These are phyloP conservation scores for Monoplex corrugatus DNA, from an alignment of 2,888 invertebrate genomes.

Conservation along the genomic window DNA sequence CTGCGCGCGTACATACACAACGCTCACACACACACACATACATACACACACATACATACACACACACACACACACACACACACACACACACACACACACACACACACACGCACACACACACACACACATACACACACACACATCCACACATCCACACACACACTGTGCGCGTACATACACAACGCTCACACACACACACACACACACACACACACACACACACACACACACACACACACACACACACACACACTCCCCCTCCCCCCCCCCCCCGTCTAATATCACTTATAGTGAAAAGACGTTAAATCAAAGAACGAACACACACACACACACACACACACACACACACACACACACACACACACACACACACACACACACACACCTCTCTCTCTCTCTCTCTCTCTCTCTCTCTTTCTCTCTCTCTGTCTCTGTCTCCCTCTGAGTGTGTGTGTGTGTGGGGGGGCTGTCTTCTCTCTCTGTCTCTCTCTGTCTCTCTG, in stretches of 20 bases:
- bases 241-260: not conserved
- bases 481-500: no score
- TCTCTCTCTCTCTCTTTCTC: no score
- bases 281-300: not conserved
- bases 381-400: no score
- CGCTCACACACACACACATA: not conserved
- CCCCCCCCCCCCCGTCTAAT: not conserved
- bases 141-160: no score
- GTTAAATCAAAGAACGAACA: not conserved
- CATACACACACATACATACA: not conserved
- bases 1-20: not conserved
- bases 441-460: no score
- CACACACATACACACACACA: not conserved
- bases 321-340: not conserved
- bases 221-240: not conserved
- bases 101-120: no score
- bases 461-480: no score
- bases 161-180: not conserved
- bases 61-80: not conserved
- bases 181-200: not conserved
- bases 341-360: not conserved
- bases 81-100: no score
- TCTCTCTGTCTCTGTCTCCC: no score
- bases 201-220: not conserved
- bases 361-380: slow-evolving; percentile 13